Percentiles rank a stretch among this genome's conserved stretches.
These are phyloP conservation scores for Procambarus virginalis DNA, from an alignment of 1,140 invertebrate species.

Conservation along the genomic window DNA sequence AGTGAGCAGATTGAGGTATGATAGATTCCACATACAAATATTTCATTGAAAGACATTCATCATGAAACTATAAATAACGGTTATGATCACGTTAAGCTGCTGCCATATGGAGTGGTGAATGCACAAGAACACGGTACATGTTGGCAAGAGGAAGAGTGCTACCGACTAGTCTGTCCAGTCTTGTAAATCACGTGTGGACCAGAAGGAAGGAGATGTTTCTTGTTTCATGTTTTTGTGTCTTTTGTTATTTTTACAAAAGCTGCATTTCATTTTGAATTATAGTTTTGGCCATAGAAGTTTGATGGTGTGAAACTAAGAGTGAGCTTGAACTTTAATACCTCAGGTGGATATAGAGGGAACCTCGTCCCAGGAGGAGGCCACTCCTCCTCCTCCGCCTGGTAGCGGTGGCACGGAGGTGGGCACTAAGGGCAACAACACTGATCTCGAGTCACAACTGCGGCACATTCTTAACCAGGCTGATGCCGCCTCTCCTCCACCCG, in stretches of 20 bases:
- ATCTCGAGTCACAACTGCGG: constrained; percentile 40
- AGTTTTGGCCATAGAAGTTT: not conserved
- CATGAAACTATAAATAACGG: constrained; percentile 11
- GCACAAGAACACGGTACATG: constrained; percentile 1
- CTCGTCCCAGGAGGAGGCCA: constrained; percentile 51
- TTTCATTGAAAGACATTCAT: constrained; percentile 5
- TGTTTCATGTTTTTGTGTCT: not conserved
- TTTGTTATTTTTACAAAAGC: constrained; percentile 4
- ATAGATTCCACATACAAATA: constrained; percentile 17
- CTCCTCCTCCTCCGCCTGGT: constrained; percentile 23
- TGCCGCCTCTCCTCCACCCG: constrained; percentile 44
- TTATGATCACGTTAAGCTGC: not conserved
- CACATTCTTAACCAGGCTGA: constrained; percentile 55
- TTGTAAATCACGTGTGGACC: constrained; percentile 2
- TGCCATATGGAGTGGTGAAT: constrained; percentile 11
- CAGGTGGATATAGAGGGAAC: constrained; percentile 64
- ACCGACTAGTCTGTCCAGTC: not conserved
- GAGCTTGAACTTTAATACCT: constrained; percentile 27
- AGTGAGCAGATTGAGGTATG: constrained; percentile 64
- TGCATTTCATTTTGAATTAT: constrained; percentile 16
- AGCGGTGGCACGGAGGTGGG: not conserved
- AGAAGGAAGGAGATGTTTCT: constrained; percentile 7
- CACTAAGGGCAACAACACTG: constrained; percentile 1
- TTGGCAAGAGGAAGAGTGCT: constrained; percentile 13
- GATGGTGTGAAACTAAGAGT: not conserved